These are phyloP conservation scores for Porites lobata DNA, from an alignment of 92 coral and sea anemone genomes.

Conservation along the genomic window DNA sequence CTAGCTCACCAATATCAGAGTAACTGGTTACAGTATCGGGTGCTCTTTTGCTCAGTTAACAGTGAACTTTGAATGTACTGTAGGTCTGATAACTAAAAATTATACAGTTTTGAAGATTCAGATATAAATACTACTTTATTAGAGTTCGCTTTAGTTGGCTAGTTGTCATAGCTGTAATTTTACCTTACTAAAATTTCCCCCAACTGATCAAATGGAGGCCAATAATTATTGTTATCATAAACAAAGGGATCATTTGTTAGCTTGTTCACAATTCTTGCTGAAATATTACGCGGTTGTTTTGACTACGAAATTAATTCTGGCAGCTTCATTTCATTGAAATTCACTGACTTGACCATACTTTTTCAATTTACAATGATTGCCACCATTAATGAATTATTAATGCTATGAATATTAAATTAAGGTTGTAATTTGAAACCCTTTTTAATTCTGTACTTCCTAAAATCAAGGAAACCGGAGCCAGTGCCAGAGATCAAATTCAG, in stretches of 20 bases:
- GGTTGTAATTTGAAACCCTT: too few relatives aligned
- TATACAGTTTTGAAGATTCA: neutral
- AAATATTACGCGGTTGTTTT: neutral
- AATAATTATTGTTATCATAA: neutral
- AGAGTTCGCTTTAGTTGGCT: neutral
- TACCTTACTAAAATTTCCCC: constrained; percentile 14
- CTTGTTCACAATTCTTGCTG: neutral
- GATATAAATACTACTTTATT: neutral
- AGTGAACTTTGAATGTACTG: neutral
- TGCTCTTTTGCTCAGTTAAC: neutral
- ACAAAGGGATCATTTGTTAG: neutral
- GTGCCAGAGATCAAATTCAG: too few relatives aligned
- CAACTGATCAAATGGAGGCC: neutral
- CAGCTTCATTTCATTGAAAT: too few relatives aligned
- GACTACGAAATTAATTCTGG: neutral
- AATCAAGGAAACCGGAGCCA: too few relatives aligned
- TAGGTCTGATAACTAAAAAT: neutral
- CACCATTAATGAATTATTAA: too few relatives aligned
- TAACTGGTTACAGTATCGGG: too few relatives aligned
- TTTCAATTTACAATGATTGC: neutral
- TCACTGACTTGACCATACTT: neutral
- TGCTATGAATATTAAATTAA: too few relatives aligned
- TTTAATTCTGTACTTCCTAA: too few relatives aligned
- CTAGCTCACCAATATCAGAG: too few relatives aligned
- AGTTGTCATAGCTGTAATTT: constrained; percentile 21